A percentile compares a stretch with the other conserved stretches of the same genome.
These are phyloP conservation scores for Micrastur ruficollis DNA, from an alignment of 2,797 vertebrate species.

Conservation along the genomic window DNA sequence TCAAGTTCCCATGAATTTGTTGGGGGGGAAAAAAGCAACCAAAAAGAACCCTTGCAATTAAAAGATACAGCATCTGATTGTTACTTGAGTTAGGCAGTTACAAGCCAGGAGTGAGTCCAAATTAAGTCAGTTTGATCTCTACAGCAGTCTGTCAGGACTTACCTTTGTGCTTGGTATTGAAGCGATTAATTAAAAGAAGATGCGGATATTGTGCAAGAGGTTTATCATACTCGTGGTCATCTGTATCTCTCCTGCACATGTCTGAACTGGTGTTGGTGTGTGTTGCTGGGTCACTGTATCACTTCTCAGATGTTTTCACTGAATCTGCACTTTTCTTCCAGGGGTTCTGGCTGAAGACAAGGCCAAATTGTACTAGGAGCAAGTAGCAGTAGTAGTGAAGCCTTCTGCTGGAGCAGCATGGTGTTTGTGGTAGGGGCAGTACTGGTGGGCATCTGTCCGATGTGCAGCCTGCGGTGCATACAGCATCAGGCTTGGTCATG, in stretches of 20 bases:
- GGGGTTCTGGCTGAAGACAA: neutral
- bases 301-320: neutral
- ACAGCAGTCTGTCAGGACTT: neutral
- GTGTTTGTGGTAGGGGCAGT: neutral
- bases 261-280: neutral
- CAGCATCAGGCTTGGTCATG: neutral
- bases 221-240: neutral
- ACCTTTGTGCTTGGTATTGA: neutral
- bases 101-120: neutral
- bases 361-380: neutral
- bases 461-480: fast-evolving
- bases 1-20: neutral
- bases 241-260: neutral
- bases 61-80: neutral
- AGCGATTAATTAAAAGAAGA: neutral
- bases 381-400: neutral
- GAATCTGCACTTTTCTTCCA: neutral
- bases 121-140: neutral
- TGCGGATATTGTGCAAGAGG: neutral
- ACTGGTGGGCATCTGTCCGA: neutral
- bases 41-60: neutral
- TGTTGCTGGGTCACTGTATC: neutral
- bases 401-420: neutral
- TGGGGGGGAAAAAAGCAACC: neutral
- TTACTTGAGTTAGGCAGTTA: neutral